phyloP scores from a whole-genome alignment of 1,140 invertebrate species.

The Drosophila bifasciata region DNA sequence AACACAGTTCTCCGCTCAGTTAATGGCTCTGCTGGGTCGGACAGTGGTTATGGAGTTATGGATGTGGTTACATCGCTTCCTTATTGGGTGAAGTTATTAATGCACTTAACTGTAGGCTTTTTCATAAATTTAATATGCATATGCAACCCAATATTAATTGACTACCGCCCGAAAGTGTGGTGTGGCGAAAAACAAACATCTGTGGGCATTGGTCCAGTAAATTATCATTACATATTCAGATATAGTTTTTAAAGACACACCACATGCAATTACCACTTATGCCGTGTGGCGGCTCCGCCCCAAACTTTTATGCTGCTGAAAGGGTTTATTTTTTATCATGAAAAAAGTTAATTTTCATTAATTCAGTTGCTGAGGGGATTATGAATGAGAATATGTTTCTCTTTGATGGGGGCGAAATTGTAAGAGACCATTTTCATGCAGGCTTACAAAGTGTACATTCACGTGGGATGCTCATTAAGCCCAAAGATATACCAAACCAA shows the following conservation, averaged over 20 bases:
- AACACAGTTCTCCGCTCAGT: no score
- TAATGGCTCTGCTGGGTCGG: no score
- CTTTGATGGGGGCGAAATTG: neutral
- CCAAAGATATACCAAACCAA: neutral
- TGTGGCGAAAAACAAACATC: constrained; percentile 16
- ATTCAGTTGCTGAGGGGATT: constrained; percentile 1
- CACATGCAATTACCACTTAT: constrained; percentile 10
- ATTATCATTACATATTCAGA: constrained; percentile 25
- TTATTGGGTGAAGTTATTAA: constrained; percentile 29
- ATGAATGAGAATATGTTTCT: neutral
- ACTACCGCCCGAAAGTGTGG: constrained; percentile 22
- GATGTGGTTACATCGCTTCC: neutral
- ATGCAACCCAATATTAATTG: constrained; percentile 37
- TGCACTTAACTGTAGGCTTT: constrained; percentile 32
- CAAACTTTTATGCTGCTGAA: constrained; percentile 15
- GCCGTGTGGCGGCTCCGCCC: constrained; percentile 11
- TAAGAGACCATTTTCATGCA: neutral
- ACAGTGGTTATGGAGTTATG: neutral
- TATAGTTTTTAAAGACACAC: no score
- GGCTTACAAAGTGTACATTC: no score
- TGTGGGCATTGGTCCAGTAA: constrained; percentile 28
- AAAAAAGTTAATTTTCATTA: constrained; percentile 12
- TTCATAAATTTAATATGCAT: constrained; percentile 41
- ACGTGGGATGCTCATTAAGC: no score
- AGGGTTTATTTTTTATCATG: constrained; percentile 1